Base-by-base conservation (phyloP, 2,888 invertebrate genomes). In the Himalopsyche anomala region DNA sequence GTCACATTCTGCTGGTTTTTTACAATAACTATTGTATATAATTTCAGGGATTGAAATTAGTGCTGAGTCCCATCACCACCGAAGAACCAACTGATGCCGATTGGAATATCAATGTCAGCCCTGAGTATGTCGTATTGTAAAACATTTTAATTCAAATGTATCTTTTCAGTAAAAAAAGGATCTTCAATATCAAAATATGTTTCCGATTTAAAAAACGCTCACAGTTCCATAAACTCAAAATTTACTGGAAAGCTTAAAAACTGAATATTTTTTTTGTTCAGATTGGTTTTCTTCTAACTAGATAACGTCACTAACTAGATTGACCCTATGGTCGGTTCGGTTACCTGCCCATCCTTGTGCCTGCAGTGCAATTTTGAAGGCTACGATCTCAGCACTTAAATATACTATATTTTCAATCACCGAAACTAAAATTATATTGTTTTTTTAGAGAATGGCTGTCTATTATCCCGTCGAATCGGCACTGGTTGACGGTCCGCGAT, bases 401-500 rank as follows among this genome's bases (percentile, higher is more conserved):
- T 28, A 28, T 28, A 28, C 28, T 28, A 28, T 28, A 28, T 28
- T 28, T 28, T 28, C 28, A 28, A 1, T 28, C 28, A 28, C 8
- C 8, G 11, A 28, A 11, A 69, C 69, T 69, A 79, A 56, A n/a
- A 56, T 56, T 17, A 6, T 80, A 15, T 51, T 51, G 51, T 51
- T 15, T 19, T 84, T 80, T 12, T 80, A 88, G 89, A 38, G 88
- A 92, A 83, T 93, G 93, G 93, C 90, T 93, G 85, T 90, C 90
- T 6, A 90, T 92, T 42, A 89, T 97, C 85, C 96, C 96, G 79
- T 94, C 94, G 54, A 95, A 98, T 87, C 96, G 96, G 0, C 97
- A 98, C 91, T 98, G 99, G 92, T 92, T 92, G 17, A 93, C 94
- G 4, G 95, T 97, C 15, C 94, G 95, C 51, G 94, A 94, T n/a